Evolutionary conservation across 2,888 invertebrate genomes (phyloP).

Genomic region (Cheilosia vernalis): DNA sequence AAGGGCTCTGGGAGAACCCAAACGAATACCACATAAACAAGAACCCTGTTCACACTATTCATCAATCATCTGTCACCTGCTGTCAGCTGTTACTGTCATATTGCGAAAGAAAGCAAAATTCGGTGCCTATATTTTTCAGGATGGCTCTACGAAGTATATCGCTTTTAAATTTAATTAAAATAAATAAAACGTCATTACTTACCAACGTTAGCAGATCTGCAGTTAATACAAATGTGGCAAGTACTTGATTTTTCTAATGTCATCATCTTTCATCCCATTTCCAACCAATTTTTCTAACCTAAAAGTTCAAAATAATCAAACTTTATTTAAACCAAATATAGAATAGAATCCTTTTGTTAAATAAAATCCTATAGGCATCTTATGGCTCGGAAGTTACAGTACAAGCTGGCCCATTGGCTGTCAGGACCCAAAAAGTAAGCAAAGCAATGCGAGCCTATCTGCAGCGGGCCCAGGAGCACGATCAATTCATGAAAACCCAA

Average conservation of each 20-base stretch:
- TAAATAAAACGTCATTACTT: constrained; percentile 41
- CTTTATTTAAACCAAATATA: background rate
- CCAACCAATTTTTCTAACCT: constrained; percentile 49
- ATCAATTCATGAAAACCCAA: constrained; percentile 92
- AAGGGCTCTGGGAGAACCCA: no score
- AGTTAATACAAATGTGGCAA: constrained; percentile 40
- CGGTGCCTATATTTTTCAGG: constrained; percentile 4
- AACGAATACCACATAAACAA: no score
- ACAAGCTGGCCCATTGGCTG: constrained; percentile 79
- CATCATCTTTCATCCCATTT: background rate
- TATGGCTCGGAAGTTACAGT: constrained; percentile 80
- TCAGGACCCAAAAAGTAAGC: constrained; percentile 87
- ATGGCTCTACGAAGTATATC: constrained; percentile 65
- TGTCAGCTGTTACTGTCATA: constrained; percentile 20
- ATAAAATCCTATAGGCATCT: constrained; percentile 12
- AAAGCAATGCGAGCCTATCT: constrained; percentile 96
- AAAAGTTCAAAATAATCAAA: background rate
- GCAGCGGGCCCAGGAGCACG: constrained; percentile 91
- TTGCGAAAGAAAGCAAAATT: background rate
- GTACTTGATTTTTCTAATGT: background rate
- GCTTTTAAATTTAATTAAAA: constrained; percentile 59
- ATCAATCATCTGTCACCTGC: background rate
- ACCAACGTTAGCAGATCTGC: constrained; percentile 12
- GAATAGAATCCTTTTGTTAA: constrained; percentile 1
- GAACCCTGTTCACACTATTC: background rate